These are phyloP conservation scores for Macrotis lagotis DNA, from an alignment of 2,113 vertebrate genomes.

Conservation along the genomic window DNA sequence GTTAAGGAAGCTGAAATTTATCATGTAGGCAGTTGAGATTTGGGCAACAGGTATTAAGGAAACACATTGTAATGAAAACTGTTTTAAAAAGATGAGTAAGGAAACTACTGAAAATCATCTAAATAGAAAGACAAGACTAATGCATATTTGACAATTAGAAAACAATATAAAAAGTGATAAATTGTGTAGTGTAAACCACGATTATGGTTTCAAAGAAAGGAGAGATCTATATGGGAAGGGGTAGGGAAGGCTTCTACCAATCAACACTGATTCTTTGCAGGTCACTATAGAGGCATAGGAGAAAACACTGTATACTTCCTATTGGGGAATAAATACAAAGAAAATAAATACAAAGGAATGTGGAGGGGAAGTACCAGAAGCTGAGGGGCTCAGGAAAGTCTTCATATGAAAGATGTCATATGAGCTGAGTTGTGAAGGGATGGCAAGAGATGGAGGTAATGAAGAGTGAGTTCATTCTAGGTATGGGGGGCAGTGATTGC, in stretches of 20 bases:
- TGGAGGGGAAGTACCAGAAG: not conserved
- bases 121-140: accelerated
- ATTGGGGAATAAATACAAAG: not conserved
- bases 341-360: not conserved
- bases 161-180: not conserved
- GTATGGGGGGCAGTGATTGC: not conserved
- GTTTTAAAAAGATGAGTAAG: not conserved
- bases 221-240: accelerated
- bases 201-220: not conserved
- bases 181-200: not conserved
- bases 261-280: not conserved
- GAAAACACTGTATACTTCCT: too few relatives aligned
- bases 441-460: not conserved
- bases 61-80: not conserved
- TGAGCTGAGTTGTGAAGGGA: not conserved
- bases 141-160: accelerated
- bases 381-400: not conserved
- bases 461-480: not conserved
- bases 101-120: accelerated
- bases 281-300: not conserved
- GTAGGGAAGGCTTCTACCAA: not conserved
- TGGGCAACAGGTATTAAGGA: not conserved
- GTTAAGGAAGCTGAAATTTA: not conserved
- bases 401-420: not conserved
- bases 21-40: not conserved